Base-by-base conservation (phyloP, 1,140 invertebrate genomes). In the Pomacea maculata region DNA sequence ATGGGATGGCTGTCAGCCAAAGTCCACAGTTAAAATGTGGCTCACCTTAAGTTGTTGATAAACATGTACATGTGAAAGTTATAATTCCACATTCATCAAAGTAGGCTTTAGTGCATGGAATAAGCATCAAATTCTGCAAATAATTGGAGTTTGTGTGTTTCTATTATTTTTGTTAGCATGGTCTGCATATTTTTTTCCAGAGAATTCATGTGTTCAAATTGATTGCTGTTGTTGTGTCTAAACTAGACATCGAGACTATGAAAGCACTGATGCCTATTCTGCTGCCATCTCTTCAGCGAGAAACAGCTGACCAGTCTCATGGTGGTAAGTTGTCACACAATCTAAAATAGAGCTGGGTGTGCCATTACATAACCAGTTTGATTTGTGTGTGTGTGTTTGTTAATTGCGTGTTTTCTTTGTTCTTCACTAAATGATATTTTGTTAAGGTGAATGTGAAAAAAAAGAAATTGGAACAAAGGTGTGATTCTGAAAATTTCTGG, bases 151-250 rank as follows among this genome's bases (percentile, higher is more conserved):
- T 45, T 45, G 34, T 45, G n/a, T n/a, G 2, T 45, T 6, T 45
- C 34, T 45, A 0, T 45, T 45, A 45, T 45, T 1, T 25, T 25
- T 25, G 25, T 25, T 25, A 25, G 6, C 6, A 45, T 1, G 34
- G 34, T 45, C 21, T 12, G 21, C 21, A 5, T 1, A 11, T 70
- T 25, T 25, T 12, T n/a, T 70, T 55, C n/a, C 83, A 95, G 94
- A 91, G 95, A 80, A 93, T 90, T 25, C 92, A 93, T 75, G 91
- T 94, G 52, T 95, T 95, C 78, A 94, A 95, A 83, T 95, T 94
- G 89, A 93, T 95, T 25, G 95, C 94, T 52, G 94, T 94, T 10
- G 83, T 95, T n/a, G 86, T 92, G 15, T 89, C 93, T 6, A 92
- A 93, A 61, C 88, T 95, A 25, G 92, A 92, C 10, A 82, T 92